Evolutionary conservation across 2,888 invertebrate species (phyloP).

Genomic region (Eudasyphora cyanicolor): DNA sequence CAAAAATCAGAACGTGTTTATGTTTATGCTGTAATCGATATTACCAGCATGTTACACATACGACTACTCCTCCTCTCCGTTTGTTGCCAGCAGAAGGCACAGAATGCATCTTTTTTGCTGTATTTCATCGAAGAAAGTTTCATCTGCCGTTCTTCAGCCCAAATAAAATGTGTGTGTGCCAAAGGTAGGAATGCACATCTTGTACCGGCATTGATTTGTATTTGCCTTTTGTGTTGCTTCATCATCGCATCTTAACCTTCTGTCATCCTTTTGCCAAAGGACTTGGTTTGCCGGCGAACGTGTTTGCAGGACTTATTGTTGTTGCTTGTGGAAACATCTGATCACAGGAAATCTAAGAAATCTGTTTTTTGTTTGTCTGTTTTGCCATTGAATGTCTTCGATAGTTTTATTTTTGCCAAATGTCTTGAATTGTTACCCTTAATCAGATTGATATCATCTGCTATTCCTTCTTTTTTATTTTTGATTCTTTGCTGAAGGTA

Average conservation of each 20-base stretch:
- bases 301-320: conserved; percentile 65
- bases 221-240: conserved; percentile 15
- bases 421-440: neutral
- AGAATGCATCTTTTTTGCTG: conserved; percentile 24
- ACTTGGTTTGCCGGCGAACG: neutral
- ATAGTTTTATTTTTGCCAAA: neutral
- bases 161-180: too few relatives aligned
- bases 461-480: neutral
- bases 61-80: too few relatives aligned
- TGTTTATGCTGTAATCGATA: conserved; percentile 68
- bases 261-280: conserved; percentile 30
- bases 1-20: conserved; percentile 52
- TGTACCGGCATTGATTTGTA: conserved; percentile 68
- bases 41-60: conserved; percentile 66
- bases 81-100: neutral
- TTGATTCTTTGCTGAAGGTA: neutral
- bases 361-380: conserved; percentile 48
- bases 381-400: neutral
- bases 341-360: conserved; percentile 63
- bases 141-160: conserved; percentile 49
- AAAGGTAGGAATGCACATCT: conserved; percentile 73
- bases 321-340: conserved; percentile 65
- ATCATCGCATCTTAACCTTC: conserved; percentile 57
- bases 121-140: conserved; percentile 16
- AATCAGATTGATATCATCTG: conserved; percentile 62